phyloP scores from a whole-genome alignment of 1,140 invertebrate genomes.

The Drosophila punjabiensis region DNA sequence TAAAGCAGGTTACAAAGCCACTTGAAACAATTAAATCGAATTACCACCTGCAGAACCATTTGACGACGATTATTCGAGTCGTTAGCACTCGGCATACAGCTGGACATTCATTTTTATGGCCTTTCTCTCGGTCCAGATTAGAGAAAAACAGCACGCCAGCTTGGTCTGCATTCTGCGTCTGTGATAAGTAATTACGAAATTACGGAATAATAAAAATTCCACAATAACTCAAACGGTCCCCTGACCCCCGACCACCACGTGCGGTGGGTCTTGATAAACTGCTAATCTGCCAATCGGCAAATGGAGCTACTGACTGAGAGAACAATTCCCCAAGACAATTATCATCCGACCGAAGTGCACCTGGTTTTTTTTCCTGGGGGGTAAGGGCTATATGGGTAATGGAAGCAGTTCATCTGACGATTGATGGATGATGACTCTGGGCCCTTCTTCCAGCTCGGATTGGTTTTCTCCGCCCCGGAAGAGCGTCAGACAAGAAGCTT shows the following conservation, averaged over 20 bases:
- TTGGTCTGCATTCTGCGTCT: conserved; percentile 30
- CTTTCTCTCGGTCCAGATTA: conserved; percentile 50
- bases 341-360: conserved; percentile 50
- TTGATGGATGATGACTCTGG: conserved; percentile 63
- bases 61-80: conserved; percentile 16
- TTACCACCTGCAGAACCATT: conserved; percentile 58
- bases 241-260: conserved; percentile 51
- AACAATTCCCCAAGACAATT: conserved; percentile 70
- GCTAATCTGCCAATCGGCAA: conserved; percentile 61
- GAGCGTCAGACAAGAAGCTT: conserved; percentile 50
- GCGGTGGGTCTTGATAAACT: conserved; percentile 45
- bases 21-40: conserved; percentile 56
- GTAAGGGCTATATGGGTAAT: conserved; percentile 11
- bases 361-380: conserved; percentile 31
- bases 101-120: conserved; percentile 51
- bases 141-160: conserved; percentile 26
- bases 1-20: conserved; percentile 28
- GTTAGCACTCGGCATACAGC: conserved; percentile 39
- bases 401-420: conserved; percentile 23
- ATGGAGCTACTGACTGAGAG: conserved; percentile 41
- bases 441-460: conserved; percentile 16
- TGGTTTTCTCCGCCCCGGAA: conserved; percentile 45
- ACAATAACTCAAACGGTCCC: conserved; percentile 42
- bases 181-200: conserved; percentile 66
- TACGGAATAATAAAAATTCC: conserved; percentile 58